Conservation (phyloP, 2,113 vertebrate genomes). For the Gopherus evgoodei region DNA sequence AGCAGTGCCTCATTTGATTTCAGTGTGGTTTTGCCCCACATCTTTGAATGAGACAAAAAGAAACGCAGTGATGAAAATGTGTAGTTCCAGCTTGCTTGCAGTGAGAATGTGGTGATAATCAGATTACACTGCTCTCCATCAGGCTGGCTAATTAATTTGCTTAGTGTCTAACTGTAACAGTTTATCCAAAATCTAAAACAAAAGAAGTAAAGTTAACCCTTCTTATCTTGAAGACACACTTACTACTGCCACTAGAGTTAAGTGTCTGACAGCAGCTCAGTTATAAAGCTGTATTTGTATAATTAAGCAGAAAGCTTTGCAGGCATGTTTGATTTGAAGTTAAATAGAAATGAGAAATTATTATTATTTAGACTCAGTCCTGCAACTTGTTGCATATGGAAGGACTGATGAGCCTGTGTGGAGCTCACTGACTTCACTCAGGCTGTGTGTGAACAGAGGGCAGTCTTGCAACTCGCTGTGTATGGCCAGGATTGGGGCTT, state of each 20-base stretch:
- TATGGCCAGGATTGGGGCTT: neutral
- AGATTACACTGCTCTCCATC: neutral
- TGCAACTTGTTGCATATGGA: neutral
- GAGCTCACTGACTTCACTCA: neutral
- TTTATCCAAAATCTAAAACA: neutral
- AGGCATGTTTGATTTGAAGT: neutral
- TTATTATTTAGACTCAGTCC: neutral
- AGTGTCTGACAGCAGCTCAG: neutral
- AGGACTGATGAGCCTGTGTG: neutral
- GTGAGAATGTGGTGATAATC: neutral
- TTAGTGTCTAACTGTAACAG: neutral
- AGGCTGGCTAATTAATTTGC: neutral
- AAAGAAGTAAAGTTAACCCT: neutral
- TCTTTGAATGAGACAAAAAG: neutral
- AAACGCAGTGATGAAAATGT: slow-evolving; percentile 7
- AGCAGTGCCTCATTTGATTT: neutral
- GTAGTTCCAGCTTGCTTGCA: neutral
- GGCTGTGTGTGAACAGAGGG: neutral
- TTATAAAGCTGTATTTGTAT: slow-evolving; percentile 2
- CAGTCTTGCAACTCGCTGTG: too few relatives aligned
- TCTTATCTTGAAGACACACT: neutral
- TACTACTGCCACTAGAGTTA: neutral
- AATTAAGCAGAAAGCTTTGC: neutral
- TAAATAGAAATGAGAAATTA: neutral
- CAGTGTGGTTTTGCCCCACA: neutral